phyloP scores from a whole-genome alignment of 2,888 invertebrate genomes.

The Aelia acuminata region DNA sequence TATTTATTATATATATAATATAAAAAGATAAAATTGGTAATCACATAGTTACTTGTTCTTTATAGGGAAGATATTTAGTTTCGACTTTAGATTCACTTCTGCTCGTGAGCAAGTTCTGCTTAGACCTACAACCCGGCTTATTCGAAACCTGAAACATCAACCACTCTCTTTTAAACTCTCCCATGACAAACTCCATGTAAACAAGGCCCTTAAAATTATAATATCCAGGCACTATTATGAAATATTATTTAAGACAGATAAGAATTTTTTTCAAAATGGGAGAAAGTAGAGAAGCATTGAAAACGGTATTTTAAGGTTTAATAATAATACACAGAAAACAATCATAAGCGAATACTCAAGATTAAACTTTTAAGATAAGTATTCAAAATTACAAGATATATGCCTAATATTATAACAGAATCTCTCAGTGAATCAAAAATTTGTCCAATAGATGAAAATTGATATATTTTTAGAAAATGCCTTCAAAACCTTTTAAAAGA shows the following conservation, averaged over 20 bases:
- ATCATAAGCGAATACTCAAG: too few species aligned
- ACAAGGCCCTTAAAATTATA: slow-evolving; percentile 25
- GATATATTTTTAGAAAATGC: too few species aligned
- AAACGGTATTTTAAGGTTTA: too few species aligned
- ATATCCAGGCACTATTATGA: background rate
- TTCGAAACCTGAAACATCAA: slow-evolving; percentile 45
- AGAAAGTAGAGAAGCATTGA: too few species aligned
- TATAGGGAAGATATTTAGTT: slow-evolving; percentile 59
- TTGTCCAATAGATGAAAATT: too few species aligned
- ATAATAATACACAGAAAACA: too few species aligned
- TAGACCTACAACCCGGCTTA: background rate
- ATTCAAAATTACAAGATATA: too few species aligned
- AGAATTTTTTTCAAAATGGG: too few species aligned
- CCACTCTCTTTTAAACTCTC: background rate
- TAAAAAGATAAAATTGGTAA: slow-evolving; percentile 3
- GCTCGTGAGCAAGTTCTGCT: slow-evolving; percentile 58
- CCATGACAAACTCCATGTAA: background rate
- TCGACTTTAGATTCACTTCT: slow-evolving; percentile 61
- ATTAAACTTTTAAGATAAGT: too few species aligned
- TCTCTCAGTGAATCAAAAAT: too few species aligned
- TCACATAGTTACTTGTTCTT: slow-evolving; percentile 61
- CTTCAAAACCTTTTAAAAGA: too few species aligned
- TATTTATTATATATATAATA: background rate
- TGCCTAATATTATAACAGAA: too few species aligned
- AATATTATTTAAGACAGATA: background rate